phyloP scores from a whole-genome alignment of 1,140 invertebrate species.

The Temnothorax curvispinosus region DNA sequence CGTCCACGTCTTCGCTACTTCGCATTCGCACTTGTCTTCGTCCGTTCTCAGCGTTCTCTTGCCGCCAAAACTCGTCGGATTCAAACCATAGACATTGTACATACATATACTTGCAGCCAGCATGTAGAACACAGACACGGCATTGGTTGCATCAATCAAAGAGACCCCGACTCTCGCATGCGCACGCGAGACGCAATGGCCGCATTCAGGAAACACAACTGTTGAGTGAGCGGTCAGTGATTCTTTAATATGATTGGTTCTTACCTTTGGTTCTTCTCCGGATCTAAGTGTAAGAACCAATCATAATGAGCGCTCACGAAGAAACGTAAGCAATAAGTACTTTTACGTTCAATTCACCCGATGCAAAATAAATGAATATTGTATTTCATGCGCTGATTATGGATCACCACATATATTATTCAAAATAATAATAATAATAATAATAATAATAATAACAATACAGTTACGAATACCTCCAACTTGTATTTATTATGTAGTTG shows the following conservation, averaged over 20 bases:
- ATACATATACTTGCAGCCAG: not conserved
- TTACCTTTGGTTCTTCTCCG: no score
- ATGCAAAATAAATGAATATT: not conserved
- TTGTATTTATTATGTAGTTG: slow-evolving; percentile 4
- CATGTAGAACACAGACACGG: no score
- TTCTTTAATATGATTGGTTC: no score
- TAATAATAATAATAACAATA: not conserved
- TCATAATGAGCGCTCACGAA: not conserved
- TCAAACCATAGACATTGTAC: not conserved
- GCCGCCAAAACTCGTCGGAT: slow-evolving; percentile 13
- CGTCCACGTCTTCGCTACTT: not conserved
- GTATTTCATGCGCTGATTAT: not conserved
- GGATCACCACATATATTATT: not conserved
- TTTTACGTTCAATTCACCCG: not conserved
- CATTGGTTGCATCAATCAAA: no score
- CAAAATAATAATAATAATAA: not conserved
- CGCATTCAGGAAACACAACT: no score
- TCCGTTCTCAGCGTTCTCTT: not conserved
- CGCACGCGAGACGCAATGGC: no score
- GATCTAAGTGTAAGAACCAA: no score
- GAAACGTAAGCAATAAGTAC: not conserved
- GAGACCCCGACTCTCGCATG: no score
- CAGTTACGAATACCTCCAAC: slow-evolving; percentile 21
- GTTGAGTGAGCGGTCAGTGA: no score
- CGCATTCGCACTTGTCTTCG: not conserved